Percentiles rank a stretch among this genome's conserved stretches.
Evolutionary conservation across 2,888 invertebrate genomes (phyloP).

Genomic region (Xestia ashworthii): DNA sequence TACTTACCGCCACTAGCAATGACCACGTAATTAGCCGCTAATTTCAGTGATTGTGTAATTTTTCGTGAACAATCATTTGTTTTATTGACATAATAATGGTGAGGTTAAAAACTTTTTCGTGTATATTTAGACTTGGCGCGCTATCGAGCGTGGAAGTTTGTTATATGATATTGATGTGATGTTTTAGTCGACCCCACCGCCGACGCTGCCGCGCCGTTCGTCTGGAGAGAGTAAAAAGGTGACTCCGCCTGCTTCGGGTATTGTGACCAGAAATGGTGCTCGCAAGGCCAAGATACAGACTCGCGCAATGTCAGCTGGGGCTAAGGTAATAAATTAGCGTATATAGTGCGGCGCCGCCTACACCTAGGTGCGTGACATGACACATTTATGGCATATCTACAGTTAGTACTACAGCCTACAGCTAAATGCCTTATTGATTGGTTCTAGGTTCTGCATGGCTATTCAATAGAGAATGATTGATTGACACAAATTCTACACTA

Average conservation of each 20-base stretch:
- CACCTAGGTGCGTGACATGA: slow-evolving; percentile 43
- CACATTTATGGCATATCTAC: slow-evolving; percentile 27
- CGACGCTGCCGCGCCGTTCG: slow-evolving; percentile 77
- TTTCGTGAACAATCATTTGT: slow-evolving; percentile 38
- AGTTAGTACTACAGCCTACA: slow-evolving; percentile 9
- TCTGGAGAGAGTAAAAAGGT: slow-evolving; percentile 81
- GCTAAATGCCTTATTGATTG: slow-evolving; percentile 30
- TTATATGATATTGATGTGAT: slow-evolving; percentile 42
- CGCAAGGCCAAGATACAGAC: slow-evolving; percentile 92
- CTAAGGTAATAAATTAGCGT: slow-evolving; percentile 74
- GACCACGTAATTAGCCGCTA: slow-evolving; percentile 44
- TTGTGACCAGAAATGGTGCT: slow-evolving; percentile 91
- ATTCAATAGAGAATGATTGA: neutral
- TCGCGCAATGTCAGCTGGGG: slow-evolving; percentile 90
- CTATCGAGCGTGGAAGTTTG: slow-evolving; percentile 23
- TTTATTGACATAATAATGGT: slow-evolving; percentile 59
- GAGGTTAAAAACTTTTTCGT: slow-evolving; percentile 45
- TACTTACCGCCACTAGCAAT: slow-evolving; percentile 57
- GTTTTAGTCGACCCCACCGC: slow-evolving; percentile 82
- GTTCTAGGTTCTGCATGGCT: neutral
- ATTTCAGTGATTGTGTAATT: slow-evolving; percentile 54
- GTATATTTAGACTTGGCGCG: slow-evolving; percentile 63
- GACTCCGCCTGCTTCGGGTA: slow-evolving; percentile 82
- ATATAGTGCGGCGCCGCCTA: slow-evolving; percentile 51
- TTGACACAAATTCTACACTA: too few species aligned